phyloP scores from a whole-genome alignment of 2,888 invertebrate species.

The Nomada flava region DNA sequence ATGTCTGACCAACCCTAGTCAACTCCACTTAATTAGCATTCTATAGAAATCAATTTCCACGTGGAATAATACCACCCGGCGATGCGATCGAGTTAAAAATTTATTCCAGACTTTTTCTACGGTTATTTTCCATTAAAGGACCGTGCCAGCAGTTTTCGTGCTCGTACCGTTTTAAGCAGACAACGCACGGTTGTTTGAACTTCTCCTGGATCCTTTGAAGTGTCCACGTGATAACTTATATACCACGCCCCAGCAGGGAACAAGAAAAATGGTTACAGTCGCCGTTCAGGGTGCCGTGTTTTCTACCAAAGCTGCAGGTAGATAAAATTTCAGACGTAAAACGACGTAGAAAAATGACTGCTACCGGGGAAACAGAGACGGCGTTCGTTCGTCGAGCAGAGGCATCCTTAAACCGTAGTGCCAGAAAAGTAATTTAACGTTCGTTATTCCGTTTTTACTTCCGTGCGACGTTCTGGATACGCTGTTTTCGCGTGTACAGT shows the following conservation, averaged over 20 bases:
- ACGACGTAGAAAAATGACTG: slow-evolving; percentile 1
- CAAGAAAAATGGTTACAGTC: background rate
- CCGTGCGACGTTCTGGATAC: background rate
- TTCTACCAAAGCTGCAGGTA: background rate
- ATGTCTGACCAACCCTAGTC: too few species aligned
- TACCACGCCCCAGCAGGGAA: background rate
- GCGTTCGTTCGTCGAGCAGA: background rate
- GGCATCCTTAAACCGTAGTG: slow-evolving; percentile 14
- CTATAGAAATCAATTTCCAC: too few species aligned
- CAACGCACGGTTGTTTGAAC: background rate
- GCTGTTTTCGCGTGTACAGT: slow-evolving; percentile 18
- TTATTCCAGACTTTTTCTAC: background rate
- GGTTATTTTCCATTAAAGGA: background rate
- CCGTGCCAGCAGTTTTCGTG: background rate
- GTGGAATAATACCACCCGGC: background rate
- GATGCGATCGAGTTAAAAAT: background rate
- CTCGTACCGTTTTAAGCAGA: background rate
- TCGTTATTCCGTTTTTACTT: slow-evolving; percentile 20
- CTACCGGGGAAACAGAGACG: background rate
- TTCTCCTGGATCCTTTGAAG: background rate
- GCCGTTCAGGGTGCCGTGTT: background rate
- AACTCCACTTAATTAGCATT: too few species aligned
- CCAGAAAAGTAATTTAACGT: slow-evolving; percentile 44
- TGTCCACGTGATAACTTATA: background rate
- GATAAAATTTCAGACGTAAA: background rate